phyloP scores from a whole-genome alignment of 2,888 invertebrate genomes.

The Rhagonycha fulva region DNA sequence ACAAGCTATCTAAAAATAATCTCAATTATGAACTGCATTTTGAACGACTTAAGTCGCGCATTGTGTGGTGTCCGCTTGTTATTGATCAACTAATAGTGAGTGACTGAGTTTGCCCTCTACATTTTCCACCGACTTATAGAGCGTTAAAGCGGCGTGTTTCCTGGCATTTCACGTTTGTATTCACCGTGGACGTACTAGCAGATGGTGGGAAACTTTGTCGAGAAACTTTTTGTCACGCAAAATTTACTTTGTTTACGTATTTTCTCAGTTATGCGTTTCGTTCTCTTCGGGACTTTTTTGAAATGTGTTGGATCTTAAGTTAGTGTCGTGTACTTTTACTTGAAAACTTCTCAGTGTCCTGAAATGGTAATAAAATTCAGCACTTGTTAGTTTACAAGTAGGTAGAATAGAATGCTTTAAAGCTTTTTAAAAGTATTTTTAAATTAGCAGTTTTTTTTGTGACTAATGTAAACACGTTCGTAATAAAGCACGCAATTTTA shows the following conservation, averaged over 20 bases:
- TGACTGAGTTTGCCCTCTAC: constrained; percentile 12
- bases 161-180: constrained; percentile 36
- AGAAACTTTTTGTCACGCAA: neutral
- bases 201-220: constrained; percentile 16
- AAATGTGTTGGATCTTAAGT: neutral
- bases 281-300: constrained; percentile 10
- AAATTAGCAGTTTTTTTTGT: neutral
- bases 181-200: constrained; percentile 29
- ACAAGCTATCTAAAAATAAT: neutral
- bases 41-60: constrained; percentile 21
- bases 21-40: constrained; percentile 1
- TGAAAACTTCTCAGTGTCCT: neutral
- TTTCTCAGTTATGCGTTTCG: neutral
- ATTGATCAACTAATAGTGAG: constrained; percentile 24
- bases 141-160: constrained; percentile 26
- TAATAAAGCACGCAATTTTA: neutral
- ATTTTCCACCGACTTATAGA: constrained; percentile 18
- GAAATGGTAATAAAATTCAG: constrained; percentile 14
- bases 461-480: neutral
- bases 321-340: constrained; percentile 8
- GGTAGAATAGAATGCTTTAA: neutral
- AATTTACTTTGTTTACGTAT: neutral
- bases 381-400: neutral
- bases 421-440: constrained; percentile 2
- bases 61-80: constrained; percentile 14